phyloP scores from a whole-genome alignment of 2,888 invertebrate species.

The Tipula unca region DNA sequence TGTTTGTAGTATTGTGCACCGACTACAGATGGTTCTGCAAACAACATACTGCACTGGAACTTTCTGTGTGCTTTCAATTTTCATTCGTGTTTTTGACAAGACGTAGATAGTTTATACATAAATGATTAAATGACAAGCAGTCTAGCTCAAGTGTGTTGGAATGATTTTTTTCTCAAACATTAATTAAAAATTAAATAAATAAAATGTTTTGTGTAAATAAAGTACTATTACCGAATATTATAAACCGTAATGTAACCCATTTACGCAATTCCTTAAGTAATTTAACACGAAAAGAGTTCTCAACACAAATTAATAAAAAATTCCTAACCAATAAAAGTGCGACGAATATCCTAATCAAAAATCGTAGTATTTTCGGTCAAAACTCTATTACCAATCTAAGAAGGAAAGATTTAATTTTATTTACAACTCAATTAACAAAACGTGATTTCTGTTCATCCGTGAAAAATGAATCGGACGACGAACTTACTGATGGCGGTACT shows the following conservation, averaged over 20 bases:
- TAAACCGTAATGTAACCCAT: neutral
- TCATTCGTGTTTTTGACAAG: neutral
- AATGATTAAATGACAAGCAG: neutral
- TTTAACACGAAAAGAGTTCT: neutral
- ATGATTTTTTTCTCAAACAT: too few species aligned
- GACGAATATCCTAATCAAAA: neutral
- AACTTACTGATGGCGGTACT: neutral
- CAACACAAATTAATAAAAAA: neutral
- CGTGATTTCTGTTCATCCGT: neutral
- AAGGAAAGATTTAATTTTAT: neutral
- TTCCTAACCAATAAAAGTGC: neutral
- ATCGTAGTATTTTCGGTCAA: neutral
- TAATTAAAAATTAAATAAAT: neutral
- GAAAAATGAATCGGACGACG: conserved; percentile 18
- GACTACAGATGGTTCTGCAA: too few species aligned
- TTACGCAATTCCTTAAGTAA: neutral
- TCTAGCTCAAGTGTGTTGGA: too few species aligned
- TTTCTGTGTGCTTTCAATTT: neutral
- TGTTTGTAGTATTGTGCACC: neutral
- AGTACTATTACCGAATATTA: neutral
- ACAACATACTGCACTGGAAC: too few species aligned
- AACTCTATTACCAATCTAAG: neutral
- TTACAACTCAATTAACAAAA: neutral
- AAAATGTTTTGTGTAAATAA: neutral
- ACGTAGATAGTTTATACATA: neutral